Evolutionary conservation across 2,888 invertebrate species (phyloP).

Genomic region (Tyria jacobaeae): DNA sequence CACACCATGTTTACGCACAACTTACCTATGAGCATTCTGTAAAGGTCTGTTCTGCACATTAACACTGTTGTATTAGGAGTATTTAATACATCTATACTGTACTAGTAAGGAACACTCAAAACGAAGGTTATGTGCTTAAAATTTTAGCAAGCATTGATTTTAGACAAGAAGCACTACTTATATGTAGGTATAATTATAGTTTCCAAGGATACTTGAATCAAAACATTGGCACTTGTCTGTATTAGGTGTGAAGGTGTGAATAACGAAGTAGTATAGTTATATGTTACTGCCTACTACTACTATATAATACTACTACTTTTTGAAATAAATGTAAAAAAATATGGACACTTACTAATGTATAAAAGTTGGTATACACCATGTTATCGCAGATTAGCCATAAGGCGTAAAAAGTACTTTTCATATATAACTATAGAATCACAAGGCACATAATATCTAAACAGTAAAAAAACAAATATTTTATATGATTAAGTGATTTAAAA

Average conservation of each 20-base stretch:
- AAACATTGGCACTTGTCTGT: slow-evolving; percentile 44
- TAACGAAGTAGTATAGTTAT: not conserved
- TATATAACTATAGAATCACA: not conserved
- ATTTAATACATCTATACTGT: no score
- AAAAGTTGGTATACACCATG: not conserved
- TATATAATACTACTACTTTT: not conserved
- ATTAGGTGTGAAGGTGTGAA: not conserved
- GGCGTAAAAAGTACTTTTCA: not conserved
- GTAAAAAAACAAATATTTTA: not conserved
- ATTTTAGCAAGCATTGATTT: slow-evolving; percentile 31
- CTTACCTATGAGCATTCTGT: slow-evolving; percentile 5
- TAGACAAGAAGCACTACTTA: slow-evolving; percentile 7
- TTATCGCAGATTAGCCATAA: not conserved
- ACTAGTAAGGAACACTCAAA: not conserved
- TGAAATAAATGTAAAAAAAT: not conserved
- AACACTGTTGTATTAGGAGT: not conserved
- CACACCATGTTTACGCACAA: not conserved
- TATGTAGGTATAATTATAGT: slow-evolving; percentile 27
- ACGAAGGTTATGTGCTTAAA: not conserved
- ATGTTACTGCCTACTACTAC: no score
- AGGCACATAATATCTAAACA: not conserved
- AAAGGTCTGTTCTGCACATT: not conserved
- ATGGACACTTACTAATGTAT: not conserved
- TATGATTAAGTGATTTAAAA: not conserved
- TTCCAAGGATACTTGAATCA: slow-evolving; percentile 54